Evolutionary conservation across 2,888 invertebrate species (phyloP).

Genomic region (Deroplatys truncata): DNA sequence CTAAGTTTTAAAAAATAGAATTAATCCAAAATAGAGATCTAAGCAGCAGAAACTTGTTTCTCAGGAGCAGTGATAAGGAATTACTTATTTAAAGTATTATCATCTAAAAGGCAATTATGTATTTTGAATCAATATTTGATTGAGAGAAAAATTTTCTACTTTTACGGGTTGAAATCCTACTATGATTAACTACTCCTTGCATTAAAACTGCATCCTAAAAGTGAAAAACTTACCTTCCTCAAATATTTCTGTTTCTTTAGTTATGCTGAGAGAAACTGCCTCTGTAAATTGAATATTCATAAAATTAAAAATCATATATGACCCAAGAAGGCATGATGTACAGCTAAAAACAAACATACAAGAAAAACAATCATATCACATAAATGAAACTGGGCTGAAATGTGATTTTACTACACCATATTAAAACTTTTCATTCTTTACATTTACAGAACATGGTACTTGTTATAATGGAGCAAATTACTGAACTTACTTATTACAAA

Average conservation of each 20-base stretch:
- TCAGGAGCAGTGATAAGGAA: no score
- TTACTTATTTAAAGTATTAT: no score
- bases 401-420: not conserved
- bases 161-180: no score
- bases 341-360: not conserved
- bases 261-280: conserved; percentile 66
- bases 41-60: no score
- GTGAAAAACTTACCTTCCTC: conserved; percentile 47
- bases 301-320: not conserved
- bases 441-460: not conserved
- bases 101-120: no score
- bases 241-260: conserved; percentile 61
- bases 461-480: not conserved
- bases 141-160: no score
- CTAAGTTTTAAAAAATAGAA: no score
- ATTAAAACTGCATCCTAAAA: not conserved
- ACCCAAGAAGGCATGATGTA: not conserved
- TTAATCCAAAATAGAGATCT: no score
- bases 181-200: no score
- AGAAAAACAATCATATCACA: not conserved
- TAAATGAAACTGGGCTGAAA: not conserved
- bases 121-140: no score
- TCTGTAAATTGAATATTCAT: conserved; percentile 49
- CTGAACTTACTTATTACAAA: not conserved
- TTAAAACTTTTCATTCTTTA: not conserved